Base-by-base conservation (phyloP, 2,888 invertebrate genomes). In the Dynastes hyllus region DNA sequence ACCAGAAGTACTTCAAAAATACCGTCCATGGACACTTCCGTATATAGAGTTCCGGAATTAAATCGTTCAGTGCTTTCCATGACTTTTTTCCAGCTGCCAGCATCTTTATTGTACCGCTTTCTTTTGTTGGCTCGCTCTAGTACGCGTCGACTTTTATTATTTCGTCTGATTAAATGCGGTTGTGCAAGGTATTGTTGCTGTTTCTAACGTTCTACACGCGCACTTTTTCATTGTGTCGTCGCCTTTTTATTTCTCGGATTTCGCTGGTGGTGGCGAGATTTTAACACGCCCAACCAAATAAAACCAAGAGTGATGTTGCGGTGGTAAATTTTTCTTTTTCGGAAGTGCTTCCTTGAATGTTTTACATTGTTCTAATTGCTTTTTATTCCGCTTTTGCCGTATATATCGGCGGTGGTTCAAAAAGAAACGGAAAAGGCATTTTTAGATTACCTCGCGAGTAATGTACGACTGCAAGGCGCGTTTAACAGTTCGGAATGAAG, bases 101-200 rank as follows among this genome's bases (percentile, higher is more conserved):
- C 82, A 83, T 82, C 82, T 83, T 83, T 83, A 83, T 84, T 83
- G 83, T 83, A 80, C 80, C 81, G 81, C 81, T 80, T 84, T 83
- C 84, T 84, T 85, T 85, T 85, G 85, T 85, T 22, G n/a, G 51
- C 13, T 13, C 5, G 51, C 69, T 8, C 11, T 51, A 29, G 69
- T 69, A 27, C 29, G 22, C 61, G 61, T 82, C 82, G 83, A 80
- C 82, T 83, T 85, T 85, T 84, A 84, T 85, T 85, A 85, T 84
- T 84, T 81, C 83, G 80, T 83, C 83, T 85, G 85, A 86, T 85
- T 85, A 86, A 86, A 85, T 86, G 84, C 84, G 80, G 83, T 82
- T 63, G 73, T 63, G 45, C 61, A 53, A 69, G 61, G 73, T 75
- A 75, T 75, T 75, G 73, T 75, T 75, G 61, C 73, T 50, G 61